Base-by-base conservation (phyloP, 2,888 invertebrate species). In the Agrotis exclamationis region DNA sequence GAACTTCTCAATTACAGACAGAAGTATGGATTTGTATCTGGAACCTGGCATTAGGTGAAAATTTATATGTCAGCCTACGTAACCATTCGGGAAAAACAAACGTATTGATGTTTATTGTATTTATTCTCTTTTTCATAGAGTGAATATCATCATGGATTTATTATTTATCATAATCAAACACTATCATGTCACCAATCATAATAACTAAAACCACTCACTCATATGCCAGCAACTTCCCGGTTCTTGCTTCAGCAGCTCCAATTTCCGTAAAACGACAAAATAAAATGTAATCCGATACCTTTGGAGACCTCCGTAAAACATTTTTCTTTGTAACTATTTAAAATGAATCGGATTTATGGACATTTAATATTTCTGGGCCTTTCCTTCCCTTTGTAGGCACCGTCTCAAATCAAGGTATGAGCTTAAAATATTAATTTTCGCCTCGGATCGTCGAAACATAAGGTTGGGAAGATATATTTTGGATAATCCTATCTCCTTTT, bases 341-440 rank as follows among this genome's bases (percentile, higher is more conserved):
- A 83, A 84, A 81, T 76, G 44, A 78, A 63, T 51, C n/a, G 54
- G 70, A 82, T 79, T 80, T 84, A 70, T 78, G 60, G 72, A 62
- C 63, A 54, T 58, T 83, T 82, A 76, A 83, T 86, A 85, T 87
- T 85, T 82, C 76, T 66, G 47, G 47, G 67, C 47, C 51, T 65
- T n/a, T 16, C 54, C 48, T 33, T 80, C 64, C 72, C 75, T 81
- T 68, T 70, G 74, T 76, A 72, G 80, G 76, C 83, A 69, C 73
- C 71, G 24, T 66, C 67, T 74, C 64, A 80, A 88, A 87, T 88
- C 86, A 87, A 89, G 87, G 84, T 84, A 81, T 82, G 84, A 80
- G 64, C 62, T 80, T 91, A 83, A 91, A 92, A 90, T 91, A 92
- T 92, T 90, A 89, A 91, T 85, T 80, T 80, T 66, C 22, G 59